Conservation (phyloP, 2,113 vertebrate genomes). For the Melanostigma gelatinosum region DNA sequence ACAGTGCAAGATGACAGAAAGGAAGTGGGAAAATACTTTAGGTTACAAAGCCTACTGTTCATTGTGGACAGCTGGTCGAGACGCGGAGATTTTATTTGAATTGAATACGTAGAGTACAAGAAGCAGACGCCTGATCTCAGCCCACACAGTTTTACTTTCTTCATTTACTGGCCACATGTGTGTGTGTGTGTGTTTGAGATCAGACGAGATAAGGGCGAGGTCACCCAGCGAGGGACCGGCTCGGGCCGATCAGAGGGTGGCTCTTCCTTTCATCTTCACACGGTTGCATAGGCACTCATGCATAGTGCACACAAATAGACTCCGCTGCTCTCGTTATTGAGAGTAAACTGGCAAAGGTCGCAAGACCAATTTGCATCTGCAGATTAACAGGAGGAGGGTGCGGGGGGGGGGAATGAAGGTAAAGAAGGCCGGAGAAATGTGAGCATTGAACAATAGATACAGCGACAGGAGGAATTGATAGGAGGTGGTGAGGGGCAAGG, state of each 20-base stretch:
- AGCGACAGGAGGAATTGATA: slow-evolving; percentile 25
- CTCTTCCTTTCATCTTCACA: slow-evolving; percentile 63
- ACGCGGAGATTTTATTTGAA: slow-evolving; percentile 20
- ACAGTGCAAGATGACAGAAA: slow-evolving; percentile 42
- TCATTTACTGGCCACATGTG: background rate
- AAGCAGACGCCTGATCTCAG: slow-evolving; percentile 17
- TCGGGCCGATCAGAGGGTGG: slow-evolving; percentile 62
- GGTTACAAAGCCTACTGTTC: slow-evolving; percentile 12
- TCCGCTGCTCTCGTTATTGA: slow-evolving; percentile 36
- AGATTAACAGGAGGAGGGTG: slow-evolving; percentile 28
- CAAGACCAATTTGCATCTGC: slow-evolving; percentile 53
- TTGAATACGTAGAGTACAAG: background rate
- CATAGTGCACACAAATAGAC: slow-evolving; percentile 50
- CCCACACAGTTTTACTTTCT: background rate
- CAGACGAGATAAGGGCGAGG: slow-evolving; percentile 67
- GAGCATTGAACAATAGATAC: slow-evolving; percentile 35
- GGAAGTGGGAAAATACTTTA: slow-evolving; percentile 2
- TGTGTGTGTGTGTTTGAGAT: slow-evolving; percentile 33
- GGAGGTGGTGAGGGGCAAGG: slow-evolving; percentile 16
- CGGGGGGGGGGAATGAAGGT: background rate
- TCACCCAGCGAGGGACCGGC: slow-evolving; percentile 56
- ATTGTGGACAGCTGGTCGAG: background rate
- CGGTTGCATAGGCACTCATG: slow-evolving; percentile 39
- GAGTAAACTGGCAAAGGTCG: slow-evolving; percentile 69
- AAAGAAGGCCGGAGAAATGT: slow-evolving; percentile 15